These are phyloP conservation scores for Diplazon laetatorius DNA, from an alignment of 2,888 invertebrate genomes.

Conservation along the genomic window DNA sequence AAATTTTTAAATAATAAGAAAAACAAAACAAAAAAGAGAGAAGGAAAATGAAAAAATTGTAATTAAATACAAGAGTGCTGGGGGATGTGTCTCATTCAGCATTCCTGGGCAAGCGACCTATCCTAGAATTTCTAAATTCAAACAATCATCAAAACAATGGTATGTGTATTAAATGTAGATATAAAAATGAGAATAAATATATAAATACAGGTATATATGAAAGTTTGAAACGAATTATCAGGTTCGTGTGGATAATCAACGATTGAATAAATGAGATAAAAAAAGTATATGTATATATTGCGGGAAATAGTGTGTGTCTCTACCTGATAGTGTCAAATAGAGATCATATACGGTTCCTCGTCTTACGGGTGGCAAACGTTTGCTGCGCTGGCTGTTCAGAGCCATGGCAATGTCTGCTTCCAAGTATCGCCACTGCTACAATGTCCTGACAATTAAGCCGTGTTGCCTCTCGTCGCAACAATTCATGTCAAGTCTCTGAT, in stretches of 20 bases:
- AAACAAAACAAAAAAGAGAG: too few relatives aligned
- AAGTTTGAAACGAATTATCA: constrained; percentile 66
- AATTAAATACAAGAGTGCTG: constrained; percentile 72
- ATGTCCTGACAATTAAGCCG: constrained; percentile 78
- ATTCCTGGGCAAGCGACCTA: constrained; percentile 79
- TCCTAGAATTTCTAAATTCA: constrained; percentile 62
- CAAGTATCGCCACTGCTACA: constrained; percentile 85
- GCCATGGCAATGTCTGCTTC: constrained; percentile 89
- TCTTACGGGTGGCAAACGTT: constrained; percentile 92
- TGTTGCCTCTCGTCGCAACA: constrained; percentile 66
- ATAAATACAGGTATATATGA: too few relatives aligned
- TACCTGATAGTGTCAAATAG: constrained; percentile 95
- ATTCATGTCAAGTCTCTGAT: constrained; percentile 24
- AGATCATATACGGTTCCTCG: constrained; percentile 92
- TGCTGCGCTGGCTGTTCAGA: constrained; percentile 89
- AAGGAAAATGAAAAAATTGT: constrained; percentile 62
- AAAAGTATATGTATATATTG: too few relatives aligned
- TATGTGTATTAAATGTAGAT: constrained; percentile 2
- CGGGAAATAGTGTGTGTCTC: constrained; percentile 81
- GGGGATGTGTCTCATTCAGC: constrained; percentile 76
- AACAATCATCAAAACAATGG: constrained; percentile 55
- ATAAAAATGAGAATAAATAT: constrained; percentile 37
- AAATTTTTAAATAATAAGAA: too few relatives aligned
- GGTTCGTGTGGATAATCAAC: constrained; percentile 40
- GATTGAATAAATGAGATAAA: constrained; percentile 47